Evolutionary conservation across 2,888 invertebrate genomes (phyloP), one percentile per base, ranked within the genome.

Genomic region (Megaustenia siamemsis): DNA sequence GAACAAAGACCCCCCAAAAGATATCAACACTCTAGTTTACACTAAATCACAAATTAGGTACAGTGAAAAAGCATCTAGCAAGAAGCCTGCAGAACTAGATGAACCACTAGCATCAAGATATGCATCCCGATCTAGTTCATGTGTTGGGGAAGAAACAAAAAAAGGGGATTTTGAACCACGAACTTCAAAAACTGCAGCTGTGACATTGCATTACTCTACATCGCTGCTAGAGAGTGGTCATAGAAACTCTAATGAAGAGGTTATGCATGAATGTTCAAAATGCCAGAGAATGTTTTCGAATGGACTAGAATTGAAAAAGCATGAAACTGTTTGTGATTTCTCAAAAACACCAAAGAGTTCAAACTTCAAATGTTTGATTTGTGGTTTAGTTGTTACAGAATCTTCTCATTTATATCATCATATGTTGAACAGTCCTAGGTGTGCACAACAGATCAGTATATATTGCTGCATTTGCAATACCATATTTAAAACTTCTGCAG

Each of bases 341-440:
- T 73, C 32, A 8, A 49, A 49, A 21, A 49, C 6, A 1, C 5
- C 73, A 73, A 28, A 18, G 15, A 18, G 28, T 32, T 5, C 3
- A n/a, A 2, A 8, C 32, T n/a, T 49, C 18, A 28, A 18, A n/a
- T 73, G 73, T 49, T 73, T 32, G 32, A 35, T 18, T 49, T 73
- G 73, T 49, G 18, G 3, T 21, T 18, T 32, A 21, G 35, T 18
- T 21, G 49, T 73, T 21, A 24, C 45, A 32, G 18, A 24, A 1
- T 15, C 32, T 21, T 8, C 32, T 32, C 18, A 15, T 15, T 49
- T 45, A 49, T 73, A 49, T 73, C 28, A 49, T 45, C 73, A 73
- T 49, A 49, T 73, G 73, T 49, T 28, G 73, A 73, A 21, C 28
- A 73, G 21, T 32, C 49, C 73, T 49, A n/a, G n/a, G n/a, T n/a